Percentiles rank a stretch among this genome's conserved stretches.
These are phyloP conservation scores for Amphipyra tragopoginis DNA, from an alignment of 2,888 invertebrate genomes.

Conservation along the genomic window DNA sequence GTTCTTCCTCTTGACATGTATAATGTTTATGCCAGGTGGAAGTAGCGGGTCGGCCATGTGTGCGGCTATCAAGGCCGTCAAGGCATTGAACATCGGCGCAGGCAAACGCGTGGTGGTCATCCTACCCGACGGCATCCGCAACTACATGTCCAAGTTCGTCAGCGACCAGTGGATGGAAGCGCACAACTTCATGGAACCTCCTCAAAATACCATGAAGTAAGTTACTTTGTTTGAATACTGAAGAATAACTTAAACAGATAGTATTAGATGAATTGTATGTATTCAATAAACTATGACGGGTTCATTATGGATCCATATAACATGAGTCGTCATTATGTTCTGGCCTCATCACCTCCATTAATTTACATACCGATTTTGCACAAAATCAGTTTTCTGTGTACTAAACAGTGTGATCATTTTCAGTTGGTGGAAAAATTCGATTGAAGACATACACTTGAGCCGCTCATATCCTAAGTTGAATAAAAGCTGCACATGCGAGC, in stretches of 20 bases:
- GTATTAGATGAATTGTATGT: no score
- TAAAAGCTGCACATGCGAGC: conserved; percentile 89
- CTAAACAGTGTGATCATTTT: conserved; percentile 1
- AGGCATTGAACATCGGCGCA: conserved; percentile 92
- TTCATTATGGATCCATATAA: no score
- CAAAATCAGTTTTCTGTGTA: not conserved
- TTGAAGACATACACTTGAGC: conserved; percentile 75
- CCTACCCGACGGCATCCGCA: conserved; percentile 97
- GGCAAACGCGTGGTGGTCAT: conserved; percentile 94
- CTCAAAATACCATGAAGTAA: conserved; percentile 72
- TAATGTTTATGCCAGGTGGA: conserved; percentile 79
- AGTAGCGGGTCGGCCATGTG: conserved; percentile 95
- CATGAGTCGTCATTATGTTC: no score
- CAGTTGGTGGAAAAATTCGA: conserved; percentile 72
- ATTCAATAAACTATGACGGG: no score
- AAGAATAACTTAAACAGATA: no score
- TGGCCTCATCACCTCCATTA: no score
- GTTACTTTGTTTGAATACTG: conserved; percentile 62
- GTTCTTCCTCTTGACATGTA: not conserved
- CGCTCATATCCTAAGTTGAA: conserved; percentile 76
- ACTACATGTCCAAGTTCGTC: conserved; percentile 98
- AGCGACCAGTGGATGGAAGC: conserved; percentile 97
- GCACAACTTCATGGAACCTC: conserved; percentile 64
- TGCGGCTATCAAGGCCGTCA: conserved; percentile 78
- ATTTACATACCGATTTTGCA: no score